Evolutionary conservation across 2,797 vertebrate species (phyloP), one percentile per base, ranked within the genome.

Genomic region (Crocidura indochinensis): DNA sequence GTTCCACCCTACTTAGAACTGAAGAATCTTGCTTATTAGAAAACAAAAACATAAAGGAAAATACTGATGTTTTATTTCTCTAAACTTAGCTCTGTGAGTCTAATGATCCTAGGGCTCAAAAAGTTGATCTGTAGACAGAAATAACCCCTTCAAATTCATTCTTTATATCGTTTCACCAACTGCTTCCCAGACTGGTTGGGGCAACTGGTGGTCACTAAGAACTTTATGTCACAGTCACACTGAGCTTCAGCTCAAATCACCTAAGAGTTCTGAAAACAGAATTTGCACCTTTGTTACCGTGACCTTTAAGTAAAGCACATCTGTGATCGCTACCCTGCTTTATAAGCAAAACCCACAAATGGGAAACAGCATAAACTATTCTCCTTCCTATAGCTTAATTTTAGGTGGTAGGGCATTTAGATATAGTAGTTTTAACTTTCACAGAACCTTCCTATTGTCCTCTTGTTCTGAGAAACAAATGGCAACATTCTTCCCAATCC

Each of bases 201-300:
- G 47, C 53, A 67, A 69, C 62, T n/a, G 69, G 85, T 20, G 62
- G 88, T 56, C 68, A 17, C 62, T 1, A 44, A 87, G 77, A 27
- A 67, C 49, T 69, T 65, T 20, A 78, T 29, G 53, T 2, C 90
- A 68, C 20, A 56, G 8, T 8, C 20, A 64, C 49, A 87, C 27
- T 84, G 56, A 75, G 74, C 64, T 67, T 90, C 87, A 90, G 88
- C 49, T 81, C 56, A 74, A 29, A 96, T 90, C 92, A 95, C 86
- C 94, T 80, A 65, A 26, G 65, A 90, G 60, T 68, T 72, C 79
- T 56, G 87, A 69, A 75, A 87, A 87, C 64, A 26, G 9, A 92
- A 49, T 53, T 71, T 11, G 78, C 81, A 95, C 91, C 88, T 87
- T 60, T 77, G 56, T 88, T 85, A 84, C 72, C 76, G 29, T 79